A percentile compares a stretch with the other conserved stretches of the same genome.
Conservation (phyloP, 2,113 vertebrate genomes). For the Lanius collurio region DNA sequence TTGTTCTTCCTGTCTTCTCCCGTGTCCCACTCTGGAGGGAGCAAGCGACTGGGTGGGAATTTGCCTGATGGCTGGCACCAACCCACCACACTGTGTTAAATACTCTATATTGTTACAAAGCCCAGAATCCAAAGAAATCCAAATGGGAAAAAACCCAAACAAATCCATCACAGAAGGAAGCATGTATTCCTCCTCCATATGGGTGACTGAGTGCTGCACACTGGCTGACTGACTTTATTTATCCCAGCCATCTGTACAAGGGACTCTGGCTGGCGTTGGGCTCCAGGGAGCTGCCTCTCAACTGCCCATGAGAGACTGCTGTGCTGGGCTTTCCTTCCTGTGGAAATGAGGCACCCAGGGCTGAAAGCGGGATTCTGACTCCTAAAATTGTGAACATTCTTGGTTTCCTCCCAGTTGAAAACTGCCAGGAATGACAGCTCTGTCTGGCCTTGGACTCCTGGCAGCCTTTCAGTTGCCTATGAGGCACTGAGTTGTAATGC, state of each 20-base stretch:
- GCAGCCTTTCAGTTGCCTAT: neutral
- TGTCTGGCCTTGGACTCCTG: neutral
- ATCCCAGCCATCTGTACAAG: neutral
- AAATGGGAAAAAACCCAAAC: neutral
- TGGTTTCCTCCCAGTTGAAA: neutral
- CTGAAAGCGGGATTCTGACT: neutral
- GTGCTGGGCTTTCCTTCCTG: neutral
- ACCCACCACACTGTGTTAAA: neutral
- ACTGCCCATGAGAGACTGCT: too few species aligned
- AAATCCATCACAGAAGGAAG: neutral
- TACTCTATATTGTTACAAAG: neutral
- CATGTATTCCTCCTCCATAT: neutral
- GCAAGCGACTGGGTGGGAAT: neutral
- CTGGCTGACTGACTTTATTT: neutral
- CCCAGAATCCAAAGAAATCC: neutral
- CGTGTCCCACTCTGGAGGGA: neutral
- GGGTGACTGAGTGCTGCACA: neutral
- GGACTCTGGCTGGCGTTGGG: neutral
- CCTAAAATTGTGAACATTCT: accelerated
- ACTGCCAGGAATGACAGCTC: neutral
- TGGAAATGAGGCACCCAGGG: neutral
- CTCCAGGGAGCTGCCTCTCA: neutral
- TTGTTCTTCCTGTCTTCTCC: neutral
- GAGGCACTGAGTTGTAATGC: neutral
- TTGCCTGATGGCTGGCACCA: neutral